Evolutionary conservation across 2,888 invertebrate species (phyloP).

Genomic region (Heliconius ismenius): DNA sequence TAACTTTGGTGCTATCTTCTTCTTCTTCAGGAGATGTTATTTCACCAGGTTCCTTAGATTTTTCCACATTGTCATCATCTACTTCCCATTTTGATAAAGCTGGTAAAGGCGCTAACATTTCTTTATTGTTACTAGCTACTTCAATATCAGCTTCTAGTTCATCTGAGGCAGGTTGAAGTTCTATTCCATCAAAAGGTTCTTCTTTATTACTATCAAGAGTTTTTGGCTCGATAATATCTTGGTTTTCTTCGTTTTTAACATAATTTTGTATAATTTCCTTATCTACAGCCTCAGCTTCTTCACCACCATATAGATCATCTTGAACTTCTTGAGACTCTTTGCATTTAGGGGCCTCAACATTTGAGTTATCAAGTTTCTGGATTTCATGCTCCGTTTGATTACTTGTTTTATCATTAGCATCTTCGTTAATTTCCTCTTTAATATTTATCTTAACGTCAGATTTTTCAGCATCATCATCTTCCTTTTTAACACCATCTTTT

Average conservation of each 20-base stretch:
- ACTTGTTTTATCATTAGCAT: slow-evolving; percentile 43
- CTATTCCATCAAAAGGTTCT: slow-evolving; percentile 80
- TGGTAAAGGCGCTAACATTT: slow-evolving; percentile 87
- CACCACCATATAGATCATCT: slow-evolving; percentile 79
- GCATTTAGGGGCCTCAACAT: slow-evolving; percentile 48
- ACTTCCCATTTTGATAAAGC: slow-evolving; percentile 95
- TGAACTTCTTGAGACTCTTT: slow-evolving; percentile 48
- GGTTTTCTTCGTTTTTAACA: slow-evolving; percentile 68
- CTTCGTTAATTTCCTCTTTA: slow-evolving; percentile 45
- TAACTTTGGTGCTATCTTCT: slow-evolving; percentile 86
- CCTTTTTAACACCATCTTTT: slow-evolving; percentile 55
- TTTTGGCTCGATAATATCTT: slow-evolving; percentile 52
- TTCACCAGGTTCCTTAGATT: slow-evolving; percentile 74
- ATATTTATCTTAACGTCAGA: slow-evolving; percentile 40
- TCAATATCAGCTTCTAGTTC: slow-evolving; percentile 81
- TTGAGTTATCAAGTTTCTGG: slow-evolving; percentile 51
- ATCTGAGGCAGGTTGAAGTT: slow-evolving; percentile 81
- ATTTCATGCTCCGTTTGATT: slow-evolving; percentile 42
- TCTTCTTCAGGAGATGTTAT: slow-evolving; percentile 73
- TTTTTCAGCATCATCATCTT: slow-evolving; percentile 52
- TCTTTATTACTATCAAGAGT: slow-evolving; percentile 72
- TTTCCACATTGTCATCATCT: slow-evolving; percentile 80
- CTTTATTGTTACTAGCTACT: slow-evolving; percentile 69
- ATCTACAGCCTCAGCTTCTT: slow-evolving; percentile 79
- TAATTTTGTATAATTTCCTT: slow-evolving; percentile 82